Evolutionary conservation across 2,797 vertebrate genomes (phyloP).

Genomic region (Periparus ater): DNA sequence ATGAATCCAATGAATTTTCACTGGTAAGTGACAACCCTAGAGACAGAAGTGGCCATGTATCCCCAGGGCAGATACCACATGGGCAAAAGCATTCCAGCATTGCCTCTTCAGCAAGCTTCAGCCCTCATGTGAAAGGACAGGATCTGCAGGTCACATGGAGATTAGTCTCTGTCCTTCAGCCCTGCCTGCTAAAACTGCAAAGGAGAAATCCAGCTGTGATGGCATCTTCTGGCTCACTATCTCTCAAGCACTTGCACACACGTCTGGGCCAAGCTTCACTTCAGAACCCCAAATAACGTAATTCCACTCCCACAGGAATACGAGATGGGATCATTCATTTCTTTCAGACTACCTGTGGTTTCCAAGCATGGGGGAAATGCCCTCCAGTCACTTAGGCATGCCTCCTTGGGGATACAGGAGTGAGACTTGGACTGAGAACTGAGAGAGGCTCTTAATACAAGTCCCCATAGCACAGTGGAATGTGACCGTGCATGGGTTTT

Average conservation of each 20-base stretch:
- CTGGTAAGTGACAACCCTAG: slow-evolving; percentile 28
- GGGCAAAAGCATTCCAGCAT: slow-evolving; percentile 34
- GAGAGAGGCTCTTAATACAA: background rate
- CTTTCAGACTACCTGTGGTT: background rate
- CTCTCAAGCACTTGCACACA: background rate
- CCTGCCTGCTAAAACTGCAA: slow-evolving; percentile 19
- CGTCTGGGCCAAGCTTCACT: background rate
- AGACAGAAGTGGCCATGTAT: slow-evolving; percentile 11
- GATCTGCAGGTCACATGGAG: slow-evolving; percentile 45
- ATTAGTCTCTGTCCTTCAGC: slow-evolving; percentile 23
- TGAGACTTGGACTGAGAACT: background rate
- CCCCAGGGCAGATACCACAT: slow-evolving; percentile 33
- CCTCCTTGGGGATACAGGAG: accelerated
- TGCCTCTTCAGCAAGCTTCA: slow-evolving; percentile 57
- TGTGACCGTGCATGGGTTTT: background rate
- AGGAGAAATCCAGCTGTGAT: background rate
- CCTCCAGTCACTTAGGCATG: background rate
- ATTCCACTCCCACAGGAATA: background rate
- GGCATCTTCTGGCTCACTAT: background rate
- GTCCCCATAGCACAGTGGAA: background rate
- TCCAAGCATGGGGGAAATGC: background rate
- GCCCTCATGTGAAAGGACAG: slow-evolving; percentile 40
- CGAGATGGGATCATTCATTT: background rate
- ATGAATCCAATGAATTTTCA: slow-evolving; percentile 50
- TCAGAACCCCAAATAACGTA: background rate